Percentiles rank a stretch among this genome's conserved stretches.
These are phyloP conservation scores for Metridium senile DNA, from an alignment of 92 coral and sea anemone species.

Conservation along the genomic window DNA sequence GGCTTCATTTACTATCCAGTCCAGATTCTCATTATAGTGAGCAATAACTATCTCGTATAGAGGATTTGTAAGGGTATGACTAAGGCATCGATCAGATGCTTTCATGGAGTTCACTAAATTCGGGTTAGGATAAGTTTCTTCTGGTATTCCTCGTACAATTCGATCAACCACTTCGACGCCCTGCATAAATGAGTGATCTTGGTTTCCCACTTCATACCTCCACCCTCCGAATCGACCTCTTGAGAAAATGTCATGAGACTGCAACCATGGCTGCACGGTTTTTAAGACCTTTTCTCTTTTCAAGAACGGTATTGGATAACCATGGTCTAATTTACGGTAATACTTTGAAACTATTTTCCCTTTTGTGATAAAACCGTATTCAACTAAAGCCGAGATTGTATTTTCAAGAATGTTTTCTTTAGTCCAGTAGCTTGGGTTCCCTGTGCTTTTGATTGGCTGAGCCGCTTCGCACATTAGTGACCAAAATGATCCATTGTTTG, in stretches of 20 bases:
- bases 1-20: constrained; percentile 50
- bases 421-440: constrained; percentile 40
- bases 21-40: constrained; percentile 57
- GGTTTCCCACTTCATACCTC: constrained; percentile 68
- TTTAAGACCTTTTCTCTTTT: constrained; percentile 49
- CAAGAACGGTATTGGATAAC: constrained; percentile 69
- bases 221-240: constrained; percentile 81
- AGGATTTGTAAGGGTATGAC: neutral
- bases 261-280: constrained; percentile 58
- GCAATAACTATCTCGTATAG: constrained; percentile 58
- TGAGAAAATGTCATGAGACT: constrained; percentile 49
- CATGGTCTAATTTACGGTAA: constrained; percentile 54
- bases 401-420: constrained; percentile 31
- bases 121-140: constrained; percentile 51
- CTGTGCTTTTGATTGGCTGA: constrained; percentile 23
- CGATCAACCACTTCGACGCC: constrained; percentile 60
- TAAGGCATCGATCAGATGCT: constrained; percentile 27
- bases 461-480: constrained; percentile 74
- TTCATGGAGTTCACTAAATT: constrained; percentile 55
- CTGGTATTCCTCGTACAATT: constrained; percentile 54
- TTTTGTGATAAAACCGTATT: constrained; percentile 40
- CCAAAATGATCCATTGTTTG: constrained; percentile 52
- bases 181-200: constrained; percentile 79
- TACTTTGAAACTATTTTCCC: constrained; percentile 47
- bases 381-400: constrained; percentile 46